Evolutionary conservation across 1,140 invertebrate species (phyloP).

Genomic region (Lethocerus indicus): DNA sequence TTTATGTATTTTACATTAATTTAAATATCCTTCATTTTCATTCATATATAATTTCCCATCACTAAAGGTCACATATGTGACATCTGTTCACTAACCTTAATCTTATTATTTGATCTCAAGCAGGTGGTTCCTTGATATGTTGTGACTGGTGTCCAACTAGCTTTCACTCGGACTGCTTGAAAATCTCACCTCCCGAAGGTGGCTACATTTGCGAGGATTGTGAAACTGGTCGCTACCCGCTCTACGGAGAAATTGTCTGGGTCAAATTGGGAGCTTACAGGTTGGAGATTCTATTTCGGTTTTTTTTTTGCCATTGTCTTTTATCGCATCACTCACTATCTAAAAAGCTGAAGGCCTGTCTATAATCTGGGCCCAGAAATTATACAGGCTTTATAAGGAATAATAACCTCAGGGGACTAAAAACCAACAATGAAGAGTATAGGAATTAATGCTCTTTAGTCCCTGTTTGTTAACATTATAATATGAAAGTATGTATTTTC

Average conservation of each 20-base stretch:
- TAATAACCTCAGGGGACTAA: no score
- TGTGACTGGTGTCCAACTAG: conserved; percentile 87
- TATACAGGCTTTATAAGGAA: no score
- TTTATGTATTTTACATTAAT: neutral
- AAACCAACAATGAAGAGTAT: neutral
- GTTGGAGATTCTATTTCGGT: no score
- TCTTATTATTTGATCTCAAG: no score
- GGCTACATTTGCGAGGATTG: conserved; percentile 81
- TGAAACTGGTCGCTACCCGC: conserved; percentile 61
- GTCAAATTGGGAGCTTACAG: conserved; percentile 69
- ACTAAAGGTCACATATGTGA: neutral
- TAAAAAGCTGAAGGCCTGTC: no score
- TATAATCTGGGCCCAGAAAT: no score
- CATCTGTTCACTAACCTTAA: no score
- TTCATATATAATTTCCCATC: neutral
- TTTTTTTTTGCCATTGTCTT: no score
- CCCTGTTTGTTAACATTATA: neutral
- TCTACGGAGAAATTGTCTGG: conserved; percentile 91
- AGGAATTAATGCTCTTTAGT: neutral
- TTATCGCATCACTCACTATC: no score
- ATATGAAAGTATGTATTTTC: neutral
- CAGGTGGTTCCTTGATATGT: conserved; percentile 73
- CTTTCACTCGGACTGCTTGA: conserved; percentile 75
- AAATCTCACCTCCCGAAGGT: conserved; percentile 44
- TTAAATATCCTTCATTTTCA: neutral